Evolutionary conservation across 2,888 invertebrate genomes (phyloP).

Genomic region (Scrobipalpa atriplicella): DNA sequence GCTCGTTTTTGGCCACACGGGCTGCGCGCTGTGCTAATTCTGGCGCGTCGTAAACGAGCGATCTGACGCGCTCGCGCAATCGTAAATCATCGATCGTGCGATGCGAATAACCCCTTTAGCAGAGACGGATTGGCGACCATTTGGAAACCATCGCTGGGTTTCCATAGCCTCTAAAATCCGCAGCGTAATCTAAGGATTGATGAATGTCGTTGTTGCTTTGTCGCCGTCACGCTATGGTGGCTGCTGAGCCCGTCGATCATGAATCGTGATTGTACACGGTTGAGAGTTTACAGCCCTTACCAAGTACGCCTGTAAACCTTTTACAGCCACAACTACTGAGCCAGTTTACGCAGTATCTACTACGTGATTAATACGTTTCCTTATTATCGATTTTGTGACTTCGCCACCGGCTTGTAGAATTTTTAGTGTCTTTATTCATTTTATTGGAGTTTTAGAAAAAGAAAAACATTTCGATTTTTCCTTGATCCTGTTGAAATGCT

Average conservation of each 20-base stretch:
- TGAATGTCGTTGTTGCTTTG: background rate
- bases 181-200: background rate
- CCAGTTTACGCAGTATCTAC: slow-evolving; percentile 28
- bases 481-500: too few relatives aligned
- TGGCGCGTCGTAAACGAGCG: slow-evolving; percentile 62
- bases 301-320: slow-evolving; percentile 64
- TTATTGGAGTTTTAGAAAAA: too few relatives aligned
- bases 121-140: slow-evolving; percentile 1
- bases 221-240: background rate
- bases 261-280: slow-evolving; percentile 52
- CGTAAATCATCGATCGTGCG: slow-evolving; percentile 72
- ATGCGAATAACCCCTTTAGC: slow-evolving; percentile 45
- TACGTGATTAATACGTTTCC: slow-evolving; percentile 45
- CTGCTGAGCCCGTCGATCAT: background rate
- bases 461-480: too few relatives aligned
- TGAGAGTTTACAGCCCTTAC: slow-evolving; percentile 60
- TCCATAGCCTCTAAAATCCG: background rate
- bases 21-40: slow-evolving; percentile 54
- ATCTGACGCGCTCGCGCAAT: slow-evolving; percentile 62
- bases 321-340: slow-evolving; percentile 44
- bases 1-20: slow-evolving; percentile 59
- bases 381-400: slow-evolving; percentile 25
- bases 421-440: slow-evolving; percentile 2
- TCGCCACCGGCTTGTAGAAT: slow-evolving; percentile 12
- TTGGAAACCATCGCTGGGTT: slow-evolving; percentile 40